Evolutionary conservation across 2,113 vertebrate species (phyloP).

Genomic region (Tetrax tetrax): DNA sequence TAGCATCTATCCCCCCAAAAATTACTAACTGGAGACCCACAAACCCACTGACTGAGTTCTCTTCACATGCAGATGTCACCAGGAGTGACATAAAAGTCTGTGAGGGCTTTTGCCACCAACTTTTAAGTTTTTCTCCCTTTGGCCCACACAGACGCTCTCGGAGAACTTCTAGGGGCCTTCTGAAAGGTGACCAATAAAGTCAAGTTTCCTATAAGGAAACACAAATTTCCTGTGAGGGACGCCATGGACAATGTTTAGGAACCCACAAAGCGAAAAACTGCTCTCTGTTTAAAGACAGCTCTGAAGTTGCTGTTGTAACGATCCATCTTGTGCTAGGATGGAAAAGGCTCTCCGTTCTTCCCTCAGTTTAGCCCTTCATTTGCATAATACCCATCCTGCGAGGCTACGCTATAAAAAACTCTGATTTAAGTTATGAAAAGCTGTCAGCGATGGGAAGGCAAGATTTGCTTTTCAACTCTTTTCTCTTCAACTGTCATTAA

Average conservation of each 20-base stretch:
- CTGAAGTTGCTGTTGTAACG: background rate
- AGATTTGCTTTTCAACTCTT: conserved; percentile 65
- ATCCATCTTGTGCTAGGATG: background rate
- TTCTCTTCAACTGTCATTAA: conserved; percentile 73
- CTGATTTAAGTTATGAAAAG: conserved; percentile 67
- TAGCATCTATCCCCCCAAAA: background rate
- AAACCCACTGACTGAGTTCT: background rate
- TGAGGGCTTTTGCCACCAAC: background rate
- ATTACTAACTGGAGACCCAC: background rate
- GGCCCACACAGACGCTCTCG: background rate
- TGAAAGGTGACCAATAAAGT: background rate
- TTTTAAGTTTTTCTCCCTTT: background rate
- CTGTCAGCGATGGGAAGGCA: conserved; percentile 66
- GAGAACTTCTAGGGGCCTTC: background rate
- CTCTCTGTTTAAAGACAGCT: background rate
- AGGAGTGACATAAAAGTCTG: background rate
- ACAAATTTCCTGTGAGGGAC: background rate
- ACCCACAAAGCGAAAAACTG: background rate
- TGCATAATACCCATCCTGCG: background rate
- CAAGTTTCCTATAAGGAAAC: background rate
- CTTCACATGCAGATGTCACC: background rate
- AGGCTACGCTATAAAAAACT: conserved; percentile 29
- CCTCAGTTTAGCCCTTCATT: background rate
- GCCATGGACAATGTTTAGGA: background rate
- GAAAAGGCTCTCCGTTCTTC: background rate